These are phyloP conservation scores for Leuciscus waleckii DNA, from an alignment of 2,797 vertebrate species.

Conservation along the genomic window DNA sequence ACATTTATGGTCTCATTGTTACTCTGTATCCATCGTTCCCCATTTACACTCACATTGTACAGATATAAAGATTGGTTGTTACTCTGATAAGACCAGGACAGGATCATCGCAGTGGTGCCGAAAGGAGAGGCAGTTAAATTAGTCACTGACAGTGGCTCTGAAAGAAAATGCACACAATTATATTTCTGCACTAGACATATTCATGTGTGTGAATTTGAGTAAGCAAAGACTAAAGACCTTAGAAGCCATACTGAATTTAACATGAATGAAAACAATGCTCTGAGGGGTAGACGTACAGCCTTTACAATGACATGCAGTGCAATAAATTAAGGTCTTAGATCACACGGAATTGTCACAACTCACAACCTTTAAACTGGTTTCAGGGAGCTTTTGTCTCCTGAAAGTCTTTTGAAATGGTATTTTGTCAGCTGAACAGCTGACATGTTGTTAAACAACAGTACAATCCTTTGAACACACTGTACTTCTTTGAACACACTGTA, in stretches of 20 bases:
- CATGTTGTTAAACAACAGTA: background rate
- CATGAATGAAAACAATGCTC: background rate
- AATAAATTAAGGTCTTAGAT: background rate
- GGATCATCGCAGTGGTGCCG: slow-evolving; percentile 57
- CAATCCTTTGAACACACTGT: background rate
- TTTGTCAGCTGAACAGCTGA: background rate
- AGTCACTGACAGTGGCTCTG: slow-evolving; percentile 70
- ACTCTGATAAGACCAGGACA: slow-evolving; percentile 64
- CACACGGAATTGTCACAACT: background rate
- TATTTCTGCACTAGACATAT: background rate
- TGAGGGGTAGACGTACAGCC: background rate
- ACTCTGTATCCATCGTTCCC: background rate
- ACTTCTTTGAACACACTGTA: background rate
- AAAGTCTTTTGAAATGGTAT: background rate
- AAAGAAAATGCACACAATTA: slow-evolving; percentile 27
- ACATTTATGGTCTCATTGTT: slow-evolving; percentile 41
- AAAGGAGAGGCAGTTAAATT: slow-evolving; percentile 37
- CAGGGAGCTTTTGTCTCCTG: background rate
- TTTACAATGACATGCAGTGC: background rate
- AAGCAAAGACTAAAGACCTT: slow-evolving; percentile 1
- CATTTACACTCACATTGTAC: slow-evolving; percentile 60
- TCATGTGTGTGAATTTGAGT: background rate
- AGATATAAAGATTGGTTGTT: slow-evolving; percentile 62
- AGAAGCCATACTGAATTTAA: background rate
- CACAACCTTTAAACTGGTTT: background rate